These are phyloP conservation scores for Cephus spinipes DNA, from an alignment of 2,888 invertebrate genomes.

Conservation along the genomic window DNA sequence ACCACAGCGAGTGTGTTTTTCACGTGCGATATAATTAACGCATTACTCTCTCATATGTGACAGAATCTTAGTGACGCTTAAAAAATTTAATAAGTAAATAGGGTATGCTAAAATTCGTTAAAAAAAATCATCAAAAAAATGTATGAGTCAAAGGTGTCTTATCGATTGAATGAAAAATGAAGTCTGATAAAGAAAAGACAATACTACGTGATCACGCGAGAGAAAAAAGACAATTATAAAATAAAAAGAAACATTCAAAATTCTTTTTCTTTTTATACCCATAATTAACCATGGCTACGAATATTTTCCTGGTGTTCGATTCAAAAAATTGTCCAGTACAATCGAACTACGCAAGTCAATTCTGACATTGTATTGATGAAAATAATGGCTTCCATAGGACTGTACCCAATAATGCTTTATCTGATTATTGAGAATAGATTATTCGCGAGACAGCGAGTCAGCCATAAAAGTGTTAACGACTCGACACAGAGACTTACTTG, in stretches of 20 bases:
- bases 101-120: slow-evolving; percentile 9
- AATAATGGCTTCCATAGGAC: background rate
- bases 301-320: background rate
- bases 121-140: slow-evolving; percentile 2
- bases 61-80: background rate
- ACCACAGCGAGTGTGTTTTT: slow-evolving; percentile 28
- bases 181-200: background rate
- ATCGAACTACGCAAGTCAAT: background rate
- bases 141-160: background rate
- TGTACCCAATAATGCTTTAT: background rate
- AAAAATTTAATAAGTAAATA: background rate
- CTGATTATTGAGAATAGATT: background rate
- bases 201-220: background rate
- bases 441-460: slow-evolving; percentile 4
- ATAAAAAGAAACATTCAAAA: background rate
- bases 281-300: background rate
- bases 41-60: background rate
- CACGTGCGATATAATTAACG: slow-evolving; percentile 5
- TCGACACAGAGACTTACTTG: slow-evolving; percentile 73
- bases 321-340: background rate
- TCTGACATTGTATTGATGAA: background rate
- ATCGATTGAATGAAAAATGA: background rate
- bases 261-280: background rate
- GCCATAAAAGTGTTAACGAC: slow-evolving; percentile 40
- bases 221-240: background rate